A percentile compares a stretch with the other conserved stretches of the same genome.
Evolutionary conservation across 2,888 invertebrate species (phyloP).

Genomic region (Aelia acuminata): DNA sequence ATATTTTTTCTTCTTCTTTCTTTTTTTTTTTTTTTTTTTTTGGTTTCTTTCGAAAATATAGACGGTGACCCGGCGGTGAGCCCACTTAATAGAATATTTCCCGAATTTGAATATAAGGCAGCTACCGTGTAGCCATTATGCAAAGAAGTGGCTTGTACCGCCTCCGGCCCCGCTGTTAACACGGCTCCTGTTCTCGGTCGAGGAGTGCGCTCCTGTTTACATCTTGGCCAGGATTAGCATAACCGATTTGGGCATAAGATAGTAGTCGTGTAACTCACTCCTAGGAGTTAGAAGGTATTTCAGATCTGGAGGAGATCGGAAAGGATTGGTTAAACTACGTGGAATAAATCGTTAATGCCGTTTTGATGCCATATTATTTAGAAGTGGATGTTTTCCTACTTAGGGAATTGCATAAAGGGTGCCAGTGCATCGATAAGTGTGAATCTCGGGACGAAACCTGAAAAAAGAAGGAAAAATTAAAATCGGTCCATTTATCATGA

Average conservation of each 20-base stretch:
- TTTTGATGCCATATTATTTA: no score
- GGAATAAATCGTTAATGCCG: no score
- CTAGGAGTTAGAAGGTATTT: background rate
- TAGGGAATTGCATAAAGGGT: no score
- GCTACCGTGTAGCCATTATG: conserved; percentile 55
- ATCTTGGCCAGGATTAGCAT: conserved; percentile 41
- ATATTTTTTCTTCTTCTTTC: conserved; percentile 1
- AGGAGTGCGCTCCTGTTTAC: conserved; percentile 30
- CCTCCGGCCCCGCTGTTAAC: conserved; percentile 31
- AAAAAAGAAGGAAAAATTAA: no score
- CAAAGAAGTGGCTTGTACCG: conserved; percentile 53
- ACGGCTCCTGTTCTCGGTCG: background rate
- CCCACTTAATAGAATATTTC: conserved; percentile 53
- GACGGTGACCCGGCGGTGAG: conserved; percentile 5
- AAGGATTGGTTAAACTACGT: background rate
- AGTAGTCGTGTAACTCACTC: conserved; percentile 5
- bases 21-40: background rate
- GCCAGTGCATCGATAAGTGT: no score
- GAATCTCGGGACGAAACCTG: no score
- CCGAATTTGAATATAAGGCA: conserved; percentile 55
- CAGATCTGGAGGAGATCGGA: background rate
- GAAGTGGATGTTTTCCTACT: no score
- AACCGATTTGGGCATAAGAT: conserved; percentile 24
- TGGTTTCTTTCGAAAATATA: background rate
- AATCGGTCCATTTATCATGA: no score